Base-by-base conservation (phyloP, 2,888 invertebrate species). In the Eristalis intricaria region DNA sequence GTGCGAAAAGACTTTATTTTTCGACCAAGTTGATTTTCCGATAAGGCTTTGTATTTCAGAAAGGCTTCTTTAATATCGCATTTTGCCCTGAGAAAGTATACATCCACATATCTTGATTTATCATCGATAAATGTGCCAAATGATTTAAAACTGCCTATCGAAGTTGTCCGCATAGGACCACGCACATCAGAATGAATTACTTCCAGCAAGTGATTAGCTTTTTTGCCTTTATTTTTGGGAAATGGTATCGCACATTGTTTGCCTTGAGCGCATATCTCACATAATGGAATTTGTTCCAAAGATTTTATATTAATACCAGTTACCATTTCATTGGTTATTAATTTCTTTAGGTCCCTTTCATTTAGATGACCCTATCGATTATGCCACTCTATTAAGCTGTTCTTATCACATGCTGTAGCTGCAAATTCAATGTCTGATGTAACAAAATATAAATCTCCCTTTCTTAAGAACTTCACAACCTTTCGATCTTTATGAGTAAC, bases 61-160 rank as follows among this genome's bases (percentile, higher is more conserved):
- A 26, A 26, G 26, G 56, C 50, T 69, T 58, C 56, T 29, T 56
- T 58, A 29, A 69, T 43, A 10, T 69, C 58, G 56, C 69, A 58
- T 15, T 58, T 58, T 58, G 58, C 58, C 13, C 56, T 69, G 5
- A 69, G 35, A 50, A 69, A 69, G 29, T 32, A 29, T 5, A 58
- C 38, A 32, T 70, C 22, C 7, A 38, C 58, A 32, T 19, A 70
- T 70, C 69, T 26, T 35, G 58, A 70, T 22, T 58, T 58, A 26
- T 58, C 69, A 50, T 70, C 70, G 4, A 70, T 60, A 13, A 70
- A 70, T 32, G 23, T 58, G 26, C 50, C 70, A 15, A 70, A 60
- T 60, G 60, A 60, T 60, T 60, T 60, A 15, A 23, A 60, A 10
- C 60, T 26, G 11, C 60, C 60, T 60, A 60, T 60, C 8, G 60